phyloP scores from a whole-genome alignment of 2,888 invertebrate genomes.

The Adela reaumurella region DNA sequence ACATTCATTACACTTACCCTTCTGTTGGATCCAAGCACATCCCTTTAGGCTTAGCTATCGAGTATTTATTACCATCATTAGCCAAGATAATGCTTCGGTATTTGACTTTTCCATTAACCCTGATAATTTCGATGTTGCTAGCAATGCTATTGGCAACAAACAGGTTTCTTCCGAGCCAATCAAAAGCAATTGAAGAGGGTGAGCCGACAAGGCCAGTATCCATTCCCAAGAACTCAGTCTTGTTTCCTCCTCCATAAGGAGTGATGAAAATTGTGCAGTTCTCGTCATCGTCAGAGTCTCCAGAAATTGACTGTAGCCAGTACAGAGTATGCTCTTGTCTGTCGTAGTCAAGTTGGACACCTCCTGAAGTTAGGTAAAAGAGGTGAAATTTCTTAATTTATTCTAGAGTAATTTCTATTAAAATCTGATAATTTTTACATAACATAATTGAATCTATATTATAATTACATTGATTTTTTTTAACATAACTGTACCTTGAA shows the following conservation, averaged over 20 bases:
- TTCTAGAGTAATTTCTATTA: neutral
- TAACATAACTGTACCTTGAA: constrained; percentile 39
- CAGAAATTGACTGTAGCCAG: constrained; percentile 75
- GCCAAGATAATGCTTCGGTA: constrained; percentile 83
- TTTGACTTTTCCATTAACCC: constrained; percentile 79
- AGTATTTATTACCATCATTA: constrained; percentile 81
- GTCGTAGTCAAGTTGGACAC: constrained; percentile 89
- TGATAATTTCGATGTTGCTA: constrained; percentile 86
- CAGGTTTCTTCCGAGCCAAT: constrained; percentile 94
- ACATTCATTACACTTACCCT: constrained; percentile 55
- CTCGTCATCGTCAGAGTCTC: constrained; percentile 71
- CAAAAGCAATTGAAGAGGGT: constrained; percentile 88
- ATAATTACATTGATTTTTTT: neutral
- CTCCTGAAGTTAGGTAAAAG: constrained; percentile 53
- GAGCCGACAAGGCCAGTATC: constrained; percentile 88
- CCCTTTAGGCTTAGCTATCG: constrained; percentile 83
- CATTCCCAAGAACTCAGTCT: constrained; percentile 74
- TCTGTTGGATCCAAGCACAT: constrained; percentile 90
- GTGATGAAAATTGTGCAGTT: constrained; percentile 85
- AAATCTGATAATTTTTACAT: too few relatives aligned
- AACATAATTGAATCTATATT: too few relatives aligned
- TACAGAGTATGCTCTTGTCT: constrained; percentile 78
- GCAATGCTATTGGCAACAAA: constrained; percentile 88
- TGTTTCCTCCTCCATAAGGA: constrained; percentile 81
- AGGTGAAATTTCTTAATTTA: neutral